Conservation (phyloP, 2,888 invertebrate species). For the Drosophila neonasuta region DNA sequence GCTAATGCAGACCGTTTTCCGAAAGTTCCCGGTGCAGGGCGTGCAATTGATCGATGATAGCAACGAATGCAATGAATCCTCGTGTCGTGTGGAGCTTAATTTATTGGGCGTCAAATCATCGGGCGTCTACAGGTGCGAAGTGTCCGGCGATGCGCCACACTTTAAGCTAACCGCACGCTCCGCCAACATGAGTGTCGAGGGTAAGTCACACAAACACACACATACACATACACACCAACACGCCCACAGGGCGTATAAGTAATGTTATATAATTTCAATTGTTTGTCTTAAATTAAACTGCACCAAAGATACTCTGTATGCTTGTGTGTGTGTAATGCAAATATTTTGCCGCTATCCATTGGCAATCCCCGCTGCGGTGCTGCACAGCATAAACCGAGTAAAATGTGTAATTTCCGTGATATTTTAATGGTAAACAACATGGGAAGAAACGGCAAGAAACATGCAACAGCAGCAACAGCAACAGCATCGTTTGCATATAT, state of each 20-base stretch:
- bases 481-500: slow-evolving; percentile 47
- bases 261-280: slow-evolving; percentile 70
- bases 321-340: slow-evolving; percentile 50
- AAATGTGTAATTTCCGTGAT: slow-evolving; percentile 79
- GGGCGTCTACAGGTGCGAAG: slow-evolving; percentile 85
- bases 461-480: slow-evolving; percentile 21
- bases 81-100: slow-evolving; percentile 79
- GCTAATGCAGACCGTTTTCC: slow-evolving; percentile 77
- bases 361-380: slow-evolving; percentile 40
- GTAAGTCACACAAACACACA: slow-evolving; percentile 79
- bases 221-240: no score
- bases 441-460: slow-evolving; percentile 58
- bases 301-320: slow-evolving; percentile 3
- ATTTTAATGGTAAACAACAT: slow-evolving; percentile 76
- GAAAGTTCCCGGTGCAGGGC: slow-evolving; percentile 78
- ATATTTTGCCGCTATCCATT: slow-evolving; percentile 56
- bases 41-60: slow-evolving; percentile 75
- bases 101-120: slow-evolving; percentile 78
- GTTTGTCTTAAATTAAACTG: slow-evolving; percentile 68
- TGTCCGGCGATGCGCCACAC: slow-evolving; percentile 85
- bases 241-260: slow-evolving; percentile 48
- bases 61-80: slow-evolving; percentile 79
- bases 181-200: slow-evolving; percentile 84
- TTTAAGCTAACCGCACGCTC: slow-evolving; percentile 84
- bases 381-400: slow-evolving; percentile 73